Conservation (phyloP, 2,797 vertebrate genomes). For the Mareca strepera region DNA sequence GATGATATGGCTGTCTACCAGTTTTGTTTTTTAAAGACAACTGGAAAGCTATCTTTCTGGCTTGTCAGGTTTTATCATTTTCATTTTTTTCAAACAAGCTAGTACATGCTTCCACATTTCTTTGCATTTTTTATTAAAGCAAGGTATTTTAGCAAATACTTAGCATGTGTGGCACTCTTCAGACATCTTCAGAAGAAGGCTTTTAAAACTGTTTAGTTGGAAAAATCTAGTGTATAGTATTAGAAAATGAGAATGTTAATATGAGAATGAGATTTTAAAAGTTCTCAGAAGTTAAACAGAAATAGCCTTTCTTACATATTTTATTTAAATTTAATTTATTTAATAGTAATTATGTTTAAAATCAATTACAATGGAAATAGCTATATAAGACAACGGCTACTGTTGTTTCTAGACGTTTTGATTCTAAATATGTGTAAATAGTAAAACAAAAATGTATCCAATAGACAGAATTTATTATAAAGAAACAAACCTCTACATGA, state of each 20-base stretch:
- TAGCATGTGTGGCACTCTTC: not conserved
- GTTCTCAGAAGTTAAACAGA: not conserved
- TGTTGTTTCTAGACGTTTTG: not conserved
- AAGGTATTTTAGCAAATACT: not conserved
- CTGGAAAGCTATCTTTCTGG: not conserved
- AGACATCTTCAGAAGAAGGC: not conserved
- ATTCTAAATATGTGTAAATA: not conserved
- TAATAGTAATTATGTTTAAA: not conserved
- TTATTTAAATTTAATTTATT: not conserved
- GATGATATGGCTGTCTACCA: not conserved
- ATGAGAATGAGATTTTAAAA: not conserved
- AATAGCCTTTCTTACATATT: not conserved
- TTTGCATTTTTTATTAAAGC: not conserved
- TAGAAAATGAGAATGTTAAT: not conserved
- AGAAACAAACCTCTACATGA: not conserved
- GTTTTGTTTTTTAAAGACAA: not conserved
- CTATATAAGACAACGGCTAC: not conserved
- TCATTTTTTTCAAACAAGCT: not conserved
- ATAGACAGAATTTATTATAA: not conserved
- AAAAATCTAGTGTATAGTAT: not conserved
- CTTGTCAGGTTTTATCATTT: not conserved
- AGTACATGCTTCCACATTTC: not conserved
- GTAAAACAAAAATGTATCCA: not conserved
- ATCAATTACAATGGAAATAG: not conserved
- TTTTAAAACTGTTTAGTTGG: not conserved